Percentiles rank a stretch among this genome's conserved stretches.
These are phyloP conservation scores for Eulemur coronatus DNA, from an alignment of 2,797 vertebrate genomes.

Conservation along the genomic window DNA sequence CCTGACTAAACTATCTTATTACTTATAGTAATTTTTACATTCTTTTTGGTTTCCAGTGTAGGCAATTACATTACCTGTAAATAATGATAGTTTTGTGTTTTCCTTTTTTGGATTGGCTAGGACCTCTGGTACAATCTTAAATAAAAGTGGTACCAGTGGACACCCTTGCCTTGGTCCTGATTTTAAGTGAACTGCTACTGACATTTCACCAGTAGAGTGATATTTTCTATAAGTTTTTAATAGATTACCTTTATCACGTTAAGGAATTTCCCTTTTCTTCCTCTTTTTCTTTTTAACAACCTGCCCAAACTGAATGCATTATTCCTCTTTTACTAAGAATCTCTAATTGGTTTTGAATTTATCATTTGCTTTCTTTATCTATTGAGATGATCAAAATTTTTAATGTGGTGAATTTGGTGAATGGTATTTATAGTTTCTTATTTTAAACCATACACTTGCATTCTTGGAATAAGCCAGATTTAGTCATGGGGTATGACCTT, in stretches of 20 bases:
- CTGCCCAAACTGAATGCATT: neutral
- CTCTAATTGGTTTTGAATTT: neutral
- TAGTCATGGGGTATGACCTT: neutral
- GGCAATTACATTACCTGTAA: neutral
- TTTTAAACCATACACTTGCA: neutral
- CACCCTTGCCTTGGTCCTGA: neutral
- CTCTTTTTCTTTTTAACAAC: neutral
- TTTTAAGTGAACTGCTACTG: neutral
- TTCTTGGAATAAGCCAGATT: neutral
- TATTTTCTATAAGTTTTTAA: neutral
- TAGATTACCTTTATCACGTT: neutral
- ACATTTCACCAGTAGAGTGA: neutral
- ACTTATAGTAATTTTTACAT: neutral
- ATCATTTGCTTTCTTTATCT: neutral
- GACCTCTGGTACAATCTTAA: neutral
- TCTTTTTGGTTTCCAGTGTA: neutral
- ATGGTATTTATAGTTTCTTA: slow-evolving; percentile 22
- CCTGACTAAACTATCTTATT: neutral
- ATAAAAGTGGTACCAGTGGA: neutral
- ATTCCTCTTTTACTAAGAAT: neutral
- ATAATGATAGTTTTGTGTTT: neutral
- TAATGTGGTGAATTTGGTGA: neutral
- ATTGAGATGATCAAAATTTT: neutral
- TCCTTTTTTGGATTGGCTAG: neutral
- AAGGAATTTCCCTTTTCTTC: neutral